phyloP scores from a whole-genome alignment of 2,797 vertebrate genomes.

The Hemitrygon akajei region DNA sequence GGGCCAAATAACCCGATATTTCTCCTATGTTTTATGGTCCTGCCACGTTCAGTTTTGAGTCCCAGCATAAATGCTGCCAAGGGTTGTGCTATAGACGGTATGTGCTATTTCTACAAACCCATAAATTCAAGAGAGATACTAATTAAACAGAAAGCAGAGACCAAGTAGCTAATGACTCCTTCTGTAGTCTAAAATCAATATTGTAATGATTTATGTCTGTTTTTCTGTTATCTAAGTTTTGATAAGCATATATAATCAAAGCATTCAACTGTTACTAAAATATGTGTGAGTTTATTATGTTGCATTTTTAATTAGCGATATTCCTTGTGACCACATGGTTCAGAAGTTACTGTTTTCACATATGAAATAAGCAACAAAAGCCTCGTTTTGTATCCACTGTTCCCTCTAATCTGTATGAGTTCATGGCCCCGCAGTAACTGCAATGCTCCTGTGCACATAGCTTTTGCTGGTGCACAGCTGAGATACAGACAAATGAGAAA shows the following conservation, averaged over 20 bases:
- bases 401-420: no score
- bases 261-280: background rate
- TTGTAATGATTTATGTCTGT: background rate
- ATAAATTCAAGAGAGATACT: background rate
- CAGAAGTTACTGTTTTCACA: background rate
- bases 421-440: no score
- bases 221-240: background rate
- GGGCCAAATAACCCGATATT: no score
- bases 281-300: background rate
- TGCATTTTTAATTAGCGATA: background rate
- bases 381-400: background rate
- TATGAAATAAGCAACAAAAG: slow-evolving; percentile 1
- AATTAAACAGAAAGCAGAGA: background rate
- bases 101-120: background rate
- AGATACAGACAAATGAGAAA: no score
- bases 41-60: background rate
- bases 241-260: background rate
- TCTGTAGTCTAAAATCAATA: background rate
- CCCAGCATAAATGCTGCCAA: background rate
- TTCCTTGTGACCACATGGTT: background rate
- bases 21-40: no score
- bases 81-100: background rate
- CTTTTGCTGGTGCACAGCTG: no score
- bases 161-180: background rate
- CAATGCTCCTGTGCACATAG: no score